phyloP scores from a whole-genome alignment of 2,113 vertebrate species.

The Callaeas wilsoni region DNA sequence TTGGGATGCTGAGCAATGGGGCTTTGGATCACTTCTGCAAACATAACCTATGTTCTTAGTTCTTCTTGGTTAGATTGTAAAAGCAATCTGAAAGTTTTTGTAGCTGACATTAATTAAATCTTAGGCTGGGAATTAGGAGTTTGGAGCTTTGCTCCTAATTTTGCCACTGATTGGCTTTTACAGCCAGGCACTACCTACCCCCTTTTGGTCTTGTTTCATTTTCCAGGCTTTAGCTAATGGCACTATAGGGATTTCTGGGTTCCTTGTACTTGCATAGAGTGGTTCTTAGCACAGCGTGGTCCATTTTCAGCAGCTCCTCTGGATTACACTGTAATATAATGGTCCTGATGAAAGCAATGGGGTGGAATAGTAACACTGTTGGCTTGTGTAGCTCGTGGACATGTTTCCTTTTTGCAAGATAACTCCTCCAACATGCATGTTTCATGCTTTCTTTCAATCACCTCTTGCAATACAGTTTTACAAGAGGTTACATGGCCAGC shows the following conservation, averaged over 20 bases:
- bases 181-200: neutral
- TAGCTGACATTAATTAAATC: neutral
- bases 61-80: neutral
- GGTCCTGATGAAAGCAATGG: neutral
- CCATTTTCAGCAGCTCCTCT: neutral
- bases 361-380: neutral
- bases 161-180: neutral
- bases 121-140: neutral
- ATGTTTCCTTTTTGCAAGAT: neutral
- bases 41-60: accelerated
- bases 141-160: neutral
- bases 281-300: neutral
- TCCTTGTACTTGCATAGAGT: neutral
- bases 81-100: neutral
- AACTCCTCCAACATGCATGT: neutral
- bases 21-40: neutral
- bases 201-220: neutral
- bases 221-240: neutral
- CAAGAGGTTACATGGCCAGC: neutral
- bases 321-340: neutral
- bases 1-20: neutral
- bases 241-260: neutral
- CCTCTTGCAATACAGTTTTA: neutral
- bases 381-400: neutral
- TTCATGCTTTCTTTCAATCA: neutral